Percentiles rank a stretch among this genome's conserved stretches.
Evolutionary conservation across 2,113 vertebrate species (phyloP).

Genomic region (Colinus virginianus): DNA sequence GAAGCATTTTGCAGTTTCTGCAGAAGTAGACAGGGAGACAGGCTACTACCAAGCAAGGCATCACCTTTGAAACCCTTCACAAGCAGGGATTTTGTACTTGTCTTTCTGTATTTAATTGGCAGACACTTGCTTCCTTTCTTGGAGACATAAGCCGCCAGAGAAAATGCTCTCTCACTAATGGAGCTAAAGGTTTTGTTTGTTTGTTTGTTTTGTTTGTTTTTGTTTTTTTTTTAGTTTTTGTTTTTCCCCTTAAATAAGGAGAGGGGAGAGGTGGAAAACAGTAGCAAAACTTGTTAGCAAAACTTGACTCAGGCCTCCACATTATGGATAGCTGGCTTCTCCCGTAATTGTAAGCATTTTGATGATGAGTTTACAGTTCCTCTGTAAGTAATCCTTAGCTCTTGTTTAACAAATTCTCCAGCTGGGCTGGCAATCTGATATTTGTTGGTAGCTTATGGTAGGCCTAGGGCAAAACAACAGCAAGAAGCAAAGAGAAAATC

Average conservation of each 20-base stretch:
- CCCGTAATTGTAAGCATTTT: slow-evolving; percentile 51
- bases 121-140: not conserved
- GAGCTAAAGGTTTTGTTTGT: not conserved
- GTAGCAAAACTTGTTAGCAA: not conserved
- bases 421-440: slow-evolving; percentile 35
- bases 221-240: not conserved
- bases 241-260: not conserved
- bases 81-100: not conserved
- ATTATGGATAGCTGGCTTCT: slow-evolving; percentile 59
- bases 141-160: not conserved
- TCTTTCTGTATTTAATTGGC: slow-evolving; percentile 20
- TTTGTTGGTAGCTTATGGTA: slow-evolving; percentile 9
- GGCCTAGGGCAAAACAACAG: slow-evolving; percentile 8
- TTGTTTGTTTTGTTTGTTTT: too few species aligned
- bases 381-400: slow-evolving; percentile 50
- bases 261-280: not conserved
- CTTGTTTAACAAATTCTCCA: slow-evolving; percentile 49
- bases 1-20: not conserved
- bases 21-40: not conserved
- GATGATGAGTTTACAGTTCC: slow-evolving; percentile 55
- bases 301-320: not conserved
- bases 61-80: slow-evolving; percentile 1
- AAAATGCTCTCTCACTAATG: not conserved
- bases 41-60: not conserved
- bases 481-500: not conserved